A percentile compares a stretch with the other conserved stretches of the same genome.
These are phyloP conservation scores for Thalassoma bifasciatum DNA, from an alignment of 2,113 vertebrate species.

Conservation along the genomic window DNA sequence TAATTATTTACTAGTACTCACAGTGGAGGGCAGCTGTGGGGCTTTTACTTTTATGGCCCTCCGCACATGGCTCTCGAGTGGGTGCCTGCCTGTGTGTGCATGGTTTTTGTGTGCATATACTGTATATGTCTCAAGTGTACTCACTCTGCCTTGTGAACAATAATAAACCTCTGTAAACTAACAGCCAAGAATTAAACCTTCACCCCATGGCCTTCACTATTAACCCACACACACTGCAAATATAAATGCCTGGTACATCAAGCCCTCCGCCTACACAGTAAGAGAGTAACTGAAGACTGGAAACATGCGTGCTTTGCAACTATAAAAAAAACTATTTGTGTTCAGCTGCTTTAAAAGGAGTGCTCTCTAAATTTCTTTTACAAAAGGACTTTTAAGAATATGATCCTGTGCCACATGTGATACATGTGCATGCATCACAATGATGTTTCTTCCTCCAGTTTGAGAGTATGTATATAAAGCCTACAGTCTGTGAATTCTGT, in stretches of 20 bases:
- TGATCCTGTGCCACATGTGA: neutral
- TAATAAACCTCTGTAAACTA: slow-evolving; percentile 53
- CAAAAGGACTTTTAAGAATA: neutral
- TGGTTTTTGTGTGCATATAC: slow-evolving; percentile 6
- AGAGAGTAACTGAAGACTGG: neutral
- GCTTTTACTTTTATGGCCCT: slow-evolving; percentile 62
- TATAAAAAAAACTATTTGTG: neutral
- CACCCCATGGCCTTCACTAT: slow-evolving; percentile 22
- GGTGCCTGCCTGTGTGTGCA: slow-evolving; percentile 16
- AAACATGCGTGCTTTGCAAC: slow-evolving; percentile 9
- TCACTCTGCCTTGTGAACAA: slow-evolving; percentile 39
- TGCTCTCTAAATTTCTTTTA: neutral
- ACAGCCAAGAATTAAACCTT: slow-evolving; percentile 61
- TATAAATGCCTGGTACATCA: neutral
- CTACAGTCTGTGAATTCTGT: neutral
- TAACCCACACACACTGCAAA: neutral
- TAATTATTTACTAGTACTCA: slow-evolving; percentile 56
- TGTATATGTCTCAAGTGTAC: slow-evolving; percentile 40
- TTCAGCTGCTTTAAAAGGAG: neutral
- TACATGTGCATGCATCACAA: neutral
- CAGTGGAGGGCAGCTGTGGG: slow-evolving; percentile 46
- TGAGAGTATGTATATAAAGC: neutral
- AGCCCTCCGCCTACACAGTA: slow-evolving; percentile 2
- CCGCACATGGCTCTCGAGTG: slow-evolving; percentile 30
- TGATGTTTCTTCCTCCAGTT: neutral